phyloP scores from a whole-genome alignment of 2,113 vertebrate genomes.

The Oceanodroma tethys region DNA sequence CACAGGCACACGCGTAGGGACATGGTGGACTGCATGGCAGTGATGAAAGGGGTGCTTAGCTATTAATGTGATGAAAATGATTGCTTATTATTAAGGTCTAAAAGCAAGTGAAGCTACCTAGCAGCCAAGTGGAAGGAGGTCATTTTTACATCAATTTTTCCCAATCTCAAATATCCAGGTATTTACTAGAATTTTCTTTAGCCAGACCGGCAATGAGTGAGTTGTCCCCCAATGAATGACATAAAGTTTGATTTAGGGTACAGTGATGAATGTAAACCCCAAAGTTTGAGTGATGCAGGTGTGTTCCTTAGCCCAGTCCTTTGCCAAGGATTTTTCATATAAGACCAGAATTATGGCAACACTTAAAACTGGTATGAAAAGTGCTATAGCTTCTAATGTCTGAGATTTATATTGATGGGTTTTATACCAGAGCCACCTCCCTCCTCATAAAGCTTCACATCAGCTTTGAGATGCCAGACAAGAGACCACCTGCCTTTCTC shows the following conservation, averaged over 20 bases:
- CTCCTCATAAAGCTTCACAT: background rate
- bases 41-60: background rate
- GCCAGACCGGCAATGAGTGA: background rate
- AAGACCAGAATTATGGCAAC: background rate
- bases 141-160: background rate
- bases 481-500: slow-evolving; percentile 27
- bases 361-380: background rate
- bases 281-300: background rate
- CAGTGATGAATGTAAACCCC: background rate
- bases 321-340: background rate
- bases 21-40: rapidly evolving
- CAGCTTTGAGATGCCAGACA: background rate
- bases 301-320: background rate
- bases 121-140: background rate
- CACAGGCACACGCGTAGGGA: rapidly evolving
- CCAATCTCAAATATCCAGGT: background rate
- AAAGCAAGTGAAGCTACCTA: background rate
- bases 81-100: background rate
- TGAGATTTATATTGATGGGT: background rate
- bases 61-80: background rate
- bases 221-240: background rate
- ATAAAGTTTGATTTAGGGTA: background rate
- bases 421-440: background rate
- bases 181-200: background rate
- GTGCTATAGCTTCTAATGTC: background rate